phyloP scores from a whole-genome alignment of 2,797 vertebrate genomes.

The Pyrocephalus nanus region DNA sequence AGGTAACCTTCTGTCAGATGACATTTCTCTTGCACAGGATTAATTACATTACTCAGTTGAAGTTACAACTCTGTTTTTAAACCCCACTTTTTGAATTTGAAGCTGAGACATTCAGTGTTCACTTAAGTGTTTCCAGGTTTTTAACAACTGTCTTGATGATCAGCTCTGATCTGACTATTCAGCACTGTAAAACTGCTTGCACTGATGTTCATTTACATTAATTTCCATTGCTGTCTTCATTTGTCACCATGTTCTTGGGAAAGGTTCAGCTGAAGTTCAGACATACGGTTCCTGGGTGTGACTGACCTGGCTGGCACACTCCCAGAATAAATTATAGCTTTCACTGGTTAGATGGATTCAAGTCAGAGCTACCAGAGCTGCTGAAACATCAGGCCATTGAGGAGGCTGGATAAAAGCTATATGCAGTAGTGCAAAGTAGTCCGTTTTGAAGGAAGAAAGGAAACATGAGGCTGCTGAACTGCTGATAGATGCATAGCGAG shows the following conservation, averaged over 20 bases:
- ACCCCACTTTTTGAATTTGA: not conserved
- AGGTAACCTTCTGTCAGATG: not conserved
- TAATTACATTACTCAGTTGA: not conserved
- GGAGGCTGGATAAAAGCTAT: not conserved
- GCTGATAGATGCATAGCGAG: not conserved
- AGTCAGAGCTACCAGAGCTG: not conserved
- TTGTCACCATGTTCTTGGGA: not conserved
- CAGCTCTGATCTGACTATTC: not conserved
- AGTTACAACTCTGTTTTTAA: not conserved
- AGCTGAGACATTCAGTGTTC: not conserved
- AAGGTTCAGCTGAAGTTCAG: slow-evolving; percentile 12
- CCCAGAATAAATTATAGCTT: not conserved
- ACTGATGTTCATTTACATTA: not conserved
- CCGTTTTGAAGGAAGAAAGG: not conserved
- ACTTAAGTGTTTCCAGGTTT: not conserved
- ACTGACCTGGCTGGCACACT: not conserved
- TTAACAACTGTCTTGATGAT: not conserved
- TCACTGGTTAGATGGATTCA: not conserved
- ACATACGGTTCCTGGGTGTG: not conserved
- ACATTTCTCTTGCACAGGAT: not conserved
- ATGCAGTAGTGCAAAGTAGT: not conserved
- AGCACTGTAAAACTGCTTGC: not conserved
- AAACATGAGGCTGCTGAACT: not conserved
- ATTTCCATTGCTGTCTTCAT: not conserved
- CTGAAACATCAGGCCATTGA: not conserved